Percentiles rank a stretch among this genome's conserved stretches.
phyloP scores from a whole-genome alignment of 2,797 vertebrate species.

The Babyrousa celebensis region DNA sequence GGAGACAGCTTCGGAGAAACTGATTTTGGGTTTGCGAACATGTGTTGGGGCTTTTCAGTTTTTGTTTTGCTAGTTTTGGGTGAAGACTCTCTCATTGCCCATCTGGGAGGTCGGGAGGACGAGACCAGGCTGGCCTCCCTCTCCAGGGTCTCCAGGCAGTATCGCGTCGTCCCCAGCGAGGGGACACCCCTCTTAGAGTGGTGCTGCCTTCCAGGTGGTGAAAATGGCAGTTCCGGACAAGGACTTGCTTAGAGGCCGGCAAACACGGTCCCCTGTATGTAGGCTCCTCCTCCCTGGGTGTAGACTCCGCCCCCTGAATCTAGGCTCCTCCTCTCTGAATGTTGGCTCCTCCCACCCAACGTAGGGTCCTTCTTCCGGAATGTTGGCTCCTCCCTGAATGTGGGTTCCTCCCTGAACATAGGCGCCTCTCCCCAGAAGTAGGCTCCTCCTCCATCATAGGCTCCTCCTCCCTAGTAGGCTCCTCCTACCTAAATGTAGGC shows the following conservation, averaged over 20 bases:
- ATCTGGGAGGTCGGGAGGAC: background rate
- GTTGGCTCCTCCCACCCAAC: no score
- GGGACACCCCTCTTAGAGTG: accelerated
- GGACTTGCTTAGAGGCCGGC: background rate
- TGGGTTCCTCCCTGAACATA: no score
- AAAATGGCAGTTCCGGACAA: background rate
- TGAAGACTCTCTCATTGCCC: background rate
- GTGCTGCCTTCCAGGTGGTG: accelerated
- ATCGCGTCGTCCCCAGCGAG: background rate
- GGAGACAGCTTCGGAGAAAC: background rate
- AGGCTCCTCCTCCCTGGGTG: no score
- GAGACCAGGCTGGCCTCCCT: accelerated
- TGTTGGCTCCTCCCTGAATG: no score
- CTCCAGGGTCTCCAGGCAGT: background rate
- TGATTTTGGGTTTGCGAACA: background rate
- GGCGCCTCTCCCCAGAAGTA: no score
- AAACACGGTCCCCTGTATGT: background rate
- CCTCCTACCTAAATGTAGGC: no score
- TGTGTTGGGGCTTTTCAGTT: background rate
- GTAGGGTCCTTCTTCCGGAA: no score
- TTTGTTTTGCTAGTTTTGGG: background rate
- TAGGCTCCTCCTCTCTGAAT: no score
- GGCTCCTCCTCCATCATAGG: no score
- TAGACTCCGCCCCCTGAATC: no score
- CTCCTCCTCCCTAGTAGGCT: no score